Percentiles rank a stretch among this genome's conserved stretches.
phyloP scores from a whole-genome alignment of 2,797 vertebrate species.

The Intellagama lesueurii region DNA sequence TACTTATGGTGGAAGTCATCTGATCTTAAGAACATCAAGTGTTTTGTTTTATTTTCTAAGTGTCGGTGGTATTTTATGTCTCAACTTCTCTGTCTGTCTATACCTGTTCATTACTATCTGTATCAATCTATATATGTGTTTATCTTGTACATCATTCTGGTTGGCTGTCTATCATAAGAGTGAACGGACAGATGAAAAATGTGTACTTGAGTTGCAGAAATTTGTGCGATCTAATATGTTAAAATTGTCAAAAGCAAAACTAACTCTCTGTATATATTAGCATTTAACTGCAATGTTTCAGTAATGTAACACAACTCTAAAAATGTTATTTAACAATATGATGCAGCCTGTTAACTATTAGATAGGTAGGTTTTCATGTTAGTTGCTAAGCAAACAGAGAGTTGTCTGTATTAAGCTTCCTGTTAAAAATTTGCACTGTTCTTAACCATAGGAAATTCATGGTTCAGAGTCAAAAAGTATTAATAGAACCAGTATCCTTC shows the following conservation, averaged over 20 bases:
- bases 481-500: neutral
- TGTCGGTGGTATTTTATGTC: neutral
- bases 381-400: conserved; percentile 1
- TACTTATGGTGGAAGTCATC: conserved; percentile 11
- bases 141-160: no score
- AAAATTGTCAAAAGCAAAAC: neutral
- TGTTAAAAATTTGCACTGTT: neutral
- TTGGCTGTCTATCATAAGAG: neutral
- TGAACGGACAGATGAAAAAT: neutral
- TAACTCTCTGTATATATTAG: neutral
- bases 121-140: neutral
- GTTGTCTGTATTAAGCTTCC: neutral
- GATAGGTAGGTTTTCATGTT: neutral
- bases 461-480: neutral
- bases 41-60: neutral
- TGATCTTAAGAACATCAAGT: neutral
- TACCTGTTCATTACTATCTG: no score
- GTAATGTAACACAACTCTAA: conserved; percentile 4
- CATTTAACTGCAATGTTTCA: neutral
- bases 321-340: conserved; percentile 21
- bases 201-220: neutral
- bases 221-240: neutral
- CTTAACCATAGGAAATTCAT: neutral
- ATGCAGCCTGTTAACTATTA: conserved; percentile 11
- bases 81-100: neutral